These are phyloP conservation scores for Ophioderma brevispina DNA, from an alignment of 35 echinoderm and acorn worm species.

Conservation along the genomic window DNA sequence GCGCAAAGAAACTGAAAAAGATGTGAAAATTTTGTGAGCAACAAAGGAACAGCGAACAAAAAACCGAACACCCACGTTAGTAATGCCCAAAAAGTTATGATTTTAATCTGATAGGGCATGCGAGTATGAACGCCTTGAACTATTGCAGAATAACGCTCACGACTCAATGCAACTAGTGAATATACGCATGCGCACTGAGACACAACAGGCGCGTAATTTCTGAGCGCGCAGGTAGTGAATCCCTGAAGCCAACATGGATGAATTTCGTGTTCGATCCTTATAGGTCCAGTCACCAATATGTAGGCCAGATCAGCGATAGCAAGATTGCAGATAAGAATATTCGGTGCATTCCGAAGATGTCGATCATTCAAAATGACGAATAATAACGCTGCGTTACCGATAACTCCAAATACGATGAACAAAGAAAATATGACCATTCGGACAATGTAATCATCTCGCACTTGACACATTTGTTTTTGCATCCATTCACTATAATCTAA, in stretches of 20 bases:
- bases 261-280: conserved; percentile 62
- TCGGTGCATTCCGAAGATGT: conserved; percentile 68
- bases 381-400: conserved; percentile 71
- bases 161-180: conserved; percentile 74
- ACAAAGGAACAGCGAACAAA: not conserved
- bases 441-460: no score
- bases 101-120: not conserved
- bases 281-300: conserved; percentile 62
- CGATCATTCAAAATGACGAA: conserved; percentile 41
- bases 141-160: conserved; percentile 70
- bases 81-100: not conserved
- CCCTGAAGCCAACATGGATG: conserved; percentile 46
- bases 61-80: not conserved
- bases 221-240: conserved; percentile 61
- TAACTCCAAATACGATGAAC: conserved; percentile 48
- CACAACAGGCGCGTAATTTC: conserved; percentile 45
- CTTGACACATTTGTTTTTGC: no score
- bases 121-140: not conserved
- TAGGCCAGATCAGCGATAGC: conserved; percentile 76
- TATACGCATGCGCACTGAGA: conserved; percentile 76
- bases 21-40: not conserved
- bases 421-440: conserved; percentile 35
- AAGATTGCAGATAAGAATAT: conserved; percentile 76
- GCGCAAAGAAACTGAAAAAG: not conserved
- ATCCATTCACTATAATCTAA: no score